Evolutionary conservation across 2,113 vertebrate genomes (phyloP).

Genomic region (Trogon surrucura): DNA sequence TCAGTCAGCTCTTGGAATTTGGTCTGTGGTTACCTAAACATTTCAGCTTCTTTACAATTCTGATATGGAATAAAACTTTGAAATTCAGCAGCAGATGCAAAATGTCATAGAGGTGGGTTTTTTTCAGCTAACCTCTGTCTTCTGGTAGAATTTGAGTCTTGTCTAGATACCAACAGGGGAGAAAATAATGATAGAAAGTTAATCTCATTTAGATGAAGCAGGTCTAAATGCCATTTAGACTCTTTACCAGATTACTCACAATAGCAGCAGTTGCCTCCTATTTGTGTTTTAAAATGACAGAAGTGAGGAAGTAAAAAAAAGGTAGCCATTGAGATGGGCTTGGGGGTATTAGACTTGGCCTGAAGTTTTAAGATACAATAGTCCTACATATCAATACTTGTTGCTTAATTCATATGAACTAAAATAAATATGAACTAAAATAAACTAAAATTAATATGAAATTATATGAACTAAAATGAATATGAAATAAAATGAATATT

Average conservation of each 20-base stretch:
- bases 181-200: background rate
- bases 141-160: background rate
- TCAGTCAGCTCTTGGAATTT: background rate
- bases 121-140: background rate
- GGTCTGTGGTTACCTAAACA: background rate
- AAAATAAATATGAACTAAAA: background rate
- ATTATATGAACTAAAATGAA: background rate
- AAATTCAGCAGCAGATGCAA: background rate
- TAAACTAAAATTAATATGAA: background rate
- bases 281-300: background rate
- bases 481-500: background rate
- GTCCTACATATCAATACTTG: background rate
- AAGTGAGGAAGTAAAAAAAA: background rate
- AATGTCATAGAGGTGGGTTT: background rate
- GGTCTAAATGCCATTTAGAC: background rate
- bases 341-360: background rate
- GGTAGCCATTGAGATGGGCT: background rate
- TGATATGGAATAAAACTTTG: background rate
- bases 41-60: background rate
- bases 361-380: background rate
- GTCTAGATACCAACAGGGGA: background rate
- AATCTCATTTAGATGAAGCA: background rate
- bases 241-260: background rate
- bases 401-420: background rate
- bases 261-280: background rate